Conservation (phyloP, 2,888 invertebrate species). For the Pantelozetes paolii region DNA sequence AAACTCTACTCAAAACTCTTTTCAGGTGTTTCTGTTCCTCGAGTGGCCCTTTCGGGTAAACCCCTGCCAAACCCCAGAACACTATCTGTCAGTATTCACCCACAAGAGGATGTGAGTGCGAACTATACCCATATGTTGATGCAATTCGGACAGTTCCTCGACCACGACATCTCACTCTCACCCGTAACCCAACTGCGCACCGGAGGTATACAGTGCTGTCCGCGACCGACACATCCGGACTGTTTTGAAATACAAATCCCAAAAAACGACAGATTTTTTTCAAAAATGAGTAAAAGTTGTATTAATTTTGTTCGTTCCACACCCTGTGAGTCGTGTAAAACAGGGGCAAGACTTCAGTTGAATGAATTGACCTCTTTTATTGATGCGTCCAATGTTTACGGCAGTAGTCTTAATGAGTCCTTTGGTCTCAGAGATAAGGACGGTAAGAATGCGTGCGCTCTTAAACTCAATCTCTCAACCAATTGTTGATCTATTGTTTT, state of each 20-base stretch:
- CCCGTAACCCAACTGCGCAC: slow-evolving; percentile 55
- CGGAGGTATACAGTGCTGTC: slow-evolving; percentile 40
- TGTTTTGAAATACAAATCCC: slow-evolving; percentile 43
- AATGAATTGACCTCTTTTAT: slow-evolving; percentile 42
- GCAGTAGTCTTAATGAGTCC: slow-evolving; percentile 32
- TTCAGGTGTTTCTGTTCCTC: slow-evolving; percentile 49
- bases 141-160: slow-evolving; percentile 88
- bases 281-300: slow-evolving; percentile 42
- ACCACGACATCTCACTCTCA: slow-evolving; percentile 90
- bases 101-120: slow-evolving; percentile 56
- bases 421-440: slow-evolving; percentile 28
- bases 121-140: slow-evolving; percentile 84
- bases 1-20: background rate
- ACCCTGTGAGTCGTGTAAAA: slow-evolving; percentile 43
- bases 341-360: slow-evolving; percentile 41
- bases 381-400: slow-evolving; percentile 43
- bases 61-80: slow-evolving; percentile 78
- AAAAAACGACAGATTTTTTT: slow-evolving; percentile 43
- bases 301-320: slow-evolving; percentile 46
- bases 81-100: slow-evolving; percentile 78
- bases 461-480: background rate
- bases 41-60: slow-evolving; percentile 56
- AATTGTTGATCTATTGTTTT: background rate
- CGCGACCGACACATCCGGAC: slow-evolving; percentile 40
- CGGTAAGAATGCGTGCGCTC: background rate